Percentiles rank a stretch among this genome's conserved stretches.
Conservation (phyloP, 1,140 invertebrate species). For the Papilio helenus region DNA sequence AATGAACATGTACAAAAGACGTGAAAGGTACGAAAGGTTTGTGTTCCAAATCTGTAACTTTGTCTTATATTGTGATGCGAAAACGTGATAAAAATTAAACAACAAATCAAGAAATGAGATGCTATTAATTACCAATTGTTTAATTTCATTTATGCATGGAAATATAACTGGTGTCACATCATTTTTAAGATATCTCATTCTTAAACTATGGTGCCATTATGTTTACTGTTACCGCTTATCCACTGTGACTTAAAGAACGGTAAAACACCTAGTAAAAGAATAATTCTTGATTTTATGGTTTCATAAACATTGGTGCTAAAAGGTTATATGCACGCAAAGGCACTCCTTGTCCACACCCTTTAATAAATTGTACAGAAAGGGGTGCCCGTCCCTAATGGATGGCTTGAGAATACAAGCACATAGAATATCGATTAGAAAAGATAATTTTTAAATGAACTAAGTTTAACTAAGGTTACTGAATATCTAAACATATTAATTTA, state of each 20-base stretch:
- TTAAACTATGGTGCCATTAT: background rate
- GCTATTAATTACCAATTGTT: background rate
- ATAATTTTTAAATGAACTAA: background rate
- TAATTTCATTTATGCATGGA: background rate
- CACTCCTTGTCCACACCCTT: slow-evolving; percentile 8
- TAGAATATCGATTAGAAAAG: background rate
- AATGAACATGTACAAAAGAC: background rate
- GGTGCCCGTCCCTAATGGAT: slow-evolving; percentile 10
- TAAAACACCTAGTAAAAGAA: background rate
- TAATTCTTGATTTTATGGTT: background rate
- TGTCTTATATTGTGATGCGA: no score
- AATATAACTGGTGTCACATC: background rate
- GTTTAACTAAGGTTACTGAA: background rate
- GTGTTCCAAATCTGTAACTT: background rate
- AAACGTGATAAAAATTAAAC: no score
- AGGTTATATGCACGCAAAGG: slow-evolving; percentile 9
- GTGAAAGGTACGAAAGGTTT: background rate
- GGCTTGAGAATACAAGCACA: background rate
- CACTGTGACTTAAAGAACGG: background rate
- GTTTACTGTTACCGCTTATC: background rate
- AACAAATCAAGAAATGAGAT: no score
- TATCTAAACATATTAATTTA: background rate
- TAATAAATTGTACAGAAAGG: slow-evolving; percentile 3
- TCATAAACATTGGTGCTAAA: slow-evolving; percentile 34
- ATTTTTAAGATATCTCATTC: background rate